Percentiles rank a stretch among this genome's conserved stretches.
Conservation (phyloP, 2,113 vertebrate species). For the Vulpes lagopus region DNA sequence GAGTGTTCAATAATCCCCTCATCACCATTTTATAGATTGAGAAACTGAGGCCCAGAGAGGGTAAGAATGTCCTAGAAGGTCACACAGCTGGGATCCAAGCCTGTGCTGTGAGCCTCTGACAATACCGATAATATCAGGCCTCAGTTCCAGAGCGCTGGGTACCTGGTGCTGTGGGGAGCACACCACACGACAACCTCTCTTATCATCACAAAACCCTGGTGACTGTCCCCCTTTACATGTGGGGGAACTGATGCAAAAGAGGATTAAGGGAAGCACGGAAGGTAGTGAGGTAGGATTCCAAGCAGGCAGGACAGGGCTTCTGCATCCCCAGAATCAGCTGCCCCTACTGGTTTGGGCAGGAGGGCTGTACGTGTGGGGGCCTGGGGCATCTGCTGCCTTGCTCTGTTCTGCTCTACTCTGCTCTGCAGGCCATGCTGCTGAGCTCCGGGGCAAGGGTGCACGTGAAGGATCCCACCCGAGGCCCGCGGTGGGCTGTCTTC, state of each 20-base stretch:
- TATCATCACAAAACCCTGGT: too few species aligned
- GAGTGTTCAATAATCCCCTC: fast-evolving
- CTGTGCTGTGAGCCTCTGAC: fast-evolving
- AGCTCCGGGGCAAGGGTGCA: fast-evolving
- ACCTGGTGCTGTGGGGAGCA: fast-evolving
- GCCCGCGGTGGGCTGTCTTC: too few species aligned
- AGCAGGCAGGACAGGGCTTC: background rate
- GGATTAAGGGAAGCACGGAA: background rate
- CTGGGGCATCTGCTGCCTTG: background rate
- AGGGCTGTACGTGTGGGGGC: background rate
- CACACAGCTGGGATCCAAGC: background rate
- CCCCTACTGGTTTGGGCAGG: background rate
- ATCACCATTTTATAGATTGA: background rate
- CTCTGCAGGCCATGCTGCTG: fast-evolving
- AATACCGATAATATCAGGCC: fast-evolving
- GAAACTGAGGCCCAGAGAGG: background rate
- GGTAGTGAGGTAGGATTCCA: background rate
- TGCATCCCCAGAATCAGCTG: background rate
- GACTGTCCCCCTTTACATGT: background rate
- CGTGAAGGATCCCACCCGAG: background rate
- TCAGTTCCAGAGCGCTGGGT: fast-evolving
- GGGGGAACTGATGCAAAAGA: background rate
- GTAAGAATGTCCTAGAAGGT: background rate
- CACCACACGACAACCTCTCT: fast-evolving
- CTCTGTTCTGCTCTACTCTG: background rate